Base-by-base conservation (phyloP, 1,140 invertebrate species). In the Venustaconcha ellipsiformis region DNA sequence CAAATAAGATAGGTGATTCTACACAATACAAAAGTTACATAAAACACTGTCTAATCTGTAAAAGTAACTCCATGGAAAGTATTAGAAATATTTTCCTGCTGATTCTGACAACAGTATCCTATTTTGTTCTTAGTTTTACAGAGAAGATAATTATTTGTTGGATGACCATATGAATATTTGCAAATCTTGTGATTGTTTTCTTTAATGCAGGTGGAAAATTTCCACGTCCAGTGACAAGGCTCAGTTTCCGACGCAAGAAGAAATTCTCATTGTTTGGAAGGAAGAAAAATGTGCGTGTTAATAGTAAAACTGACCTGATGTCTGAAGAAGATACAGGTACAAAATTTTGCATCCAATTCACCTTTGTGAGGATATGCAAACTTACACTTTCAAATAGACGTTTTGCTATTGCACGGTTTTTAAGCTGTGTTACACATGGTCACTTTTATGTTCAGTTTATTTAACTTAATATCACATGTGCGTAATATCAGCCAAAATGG, bases 161-260 rank as follows among this genome's bases (percentile, higher is more conserved):
- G 26, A 15, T 73, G 18, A 70, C 48, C 18, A 12, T 56, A 26
- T 56, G 8, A 67, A 17, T 55, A 48, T 57, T 68, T 68, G 20
- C 11, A 26, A 55, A 17, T 26, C 15, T 70, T 56, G 62, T 6
- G 56, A 60, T 4, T 68, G 23, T 63, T 56, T n/a, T 67, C 18
- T 67, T 55, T 67, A 72, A 79, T 75, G 23, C 78, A 91, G 89
- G 83, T 88, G 82, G 88, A 63, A 86, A 92, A 91, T 70, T 93
- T 92, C 84, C 87, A 23, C 80, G 81, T n/a, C 84, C 84, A 65
- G 83, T 87, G 20, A 84, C 84, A n/a, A 73, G 86, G 48, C 76
- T 84, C 14, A 88, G 86, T 76, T 86, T 86, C 70, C 78, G 83
- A 20, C 76, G 77, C 14, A 86, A 84, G 66, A 78, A 77, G 67